Evolutionary conservation across 2,888 invertebrate genomes (phyloP).

Genomic region (Blastobasis lacticolella): DNA sequence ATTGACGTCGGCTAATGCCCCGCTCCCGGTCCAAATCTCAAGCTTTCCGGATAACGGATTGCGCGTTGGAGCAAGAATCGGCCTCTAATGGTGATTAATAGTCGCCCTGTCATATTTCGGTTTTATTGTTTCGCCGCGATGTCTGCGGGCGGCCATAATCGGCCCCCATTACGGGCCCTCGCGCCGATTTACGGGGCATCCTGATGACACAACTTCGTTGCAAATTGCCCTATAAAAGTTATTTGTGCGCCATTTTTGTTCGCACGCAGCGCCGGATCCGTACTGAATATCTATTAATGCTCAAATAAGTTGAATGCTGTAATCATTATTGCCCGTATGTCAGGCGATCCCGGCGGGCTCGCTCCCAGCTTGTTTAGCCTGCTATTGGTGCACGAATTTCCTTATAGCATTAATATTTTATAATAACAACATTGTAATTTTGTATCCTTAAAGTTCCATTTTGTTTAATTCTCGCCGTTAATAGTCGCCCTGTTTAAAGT

Average conservation of each 20-base stretch:
- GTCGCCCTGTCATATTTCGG: slow-evolving; percentile 45
- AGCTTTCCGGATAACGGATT: slow-evolving; percentile 35
- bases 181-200: slow-evolving; percentile 54
- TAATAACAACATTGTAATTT: too few species aligned
- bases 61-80: slow-evolving; percentile 37
- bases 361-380: too few species aligned
- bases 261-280: slow-evolving; percentile 19
- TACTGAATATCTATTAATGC: slow-evolving; percentile 7
- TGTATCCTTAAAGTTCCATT: too few species aligned
- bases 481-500: too few species aligned
- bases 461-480: too few species aligned
- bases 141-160: slow-evolving; percentile 37
- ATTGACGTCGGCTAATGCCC: not conserved
- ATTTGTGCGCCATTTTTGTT: slow-evolving; percentile 50
- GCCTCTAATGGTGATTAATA: slow-evolving; percentile 43
- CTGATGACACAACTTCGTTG: slow-evolving; percentile 59
- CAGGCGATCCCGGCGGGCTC: too few species aligned
- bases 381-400: too few species aligned
- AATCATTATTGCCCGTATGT: too few species aligned
- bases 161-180: slow-evolving; percentile 48
- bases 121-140: slow-evolving; percentile 45
- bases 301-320: too few species aligned
- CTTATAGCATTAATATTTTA: too few species aligned
- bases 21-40: not conserved
- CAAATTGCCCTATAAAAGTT: slow-evolving; percentile 63